These are phyloP conservation scores for Leptogaster cylindrica DNA, from an alignment of 2,888 invertebrate genomes.

Conservation along the genomic window DNA sequence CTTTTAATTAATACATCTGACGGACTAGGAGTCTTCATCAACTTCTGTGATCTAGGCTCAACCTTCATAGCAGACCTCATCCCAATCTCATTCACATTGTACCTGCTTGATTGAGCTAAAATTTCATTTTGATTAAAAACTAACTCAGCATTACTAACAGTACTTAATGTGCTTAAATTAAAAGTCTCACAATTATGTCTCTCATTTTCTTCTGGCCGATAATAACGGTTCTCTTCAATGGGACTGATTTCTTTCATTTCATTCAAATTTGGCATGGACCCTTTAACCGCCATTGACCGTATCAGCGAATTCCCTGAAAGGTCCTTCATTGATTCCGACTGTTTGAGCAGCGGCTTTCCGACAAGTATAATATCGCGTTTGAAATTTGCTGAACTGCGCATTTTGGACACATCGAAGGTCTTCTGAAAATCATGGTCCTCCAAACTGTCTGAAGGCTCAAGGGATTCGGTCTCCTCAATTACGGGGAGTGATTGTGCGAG, in stretches of 20 bases:
- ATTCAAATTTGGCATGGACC: conserved; percentile 62
- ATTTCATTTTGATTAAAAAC: conserved; percentile 60
- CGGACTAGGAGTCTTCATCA: conserved; percentile 2
- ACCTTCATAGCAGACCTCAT: not conserved
- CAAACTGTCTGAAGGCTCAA: not conserved
- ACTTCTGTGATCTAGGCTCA: too few species aligned
- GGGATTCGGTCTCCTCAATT: conserved; percentile 52
- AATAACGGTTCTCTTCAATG: conserved; percentile 61
- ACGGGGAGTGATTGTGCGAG: conserved; percentile 53
- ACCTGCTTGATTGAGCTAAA: conserved; percentile 60
- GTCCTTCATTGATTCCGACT: conserved; percentile 60
- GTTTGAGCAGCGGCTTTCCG: conserved; percentile 58
- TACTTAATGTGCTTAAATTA: conserved; percentile 51
- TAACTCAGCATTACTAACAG: conserved; percentile 53
- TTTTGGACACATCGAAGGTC: conserved; percentile 41
- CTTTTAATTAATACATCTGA: not conserved
- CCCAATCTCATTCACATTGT: conserved; percentile 57
- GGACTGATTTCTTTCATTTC: conserved; percentile 58
- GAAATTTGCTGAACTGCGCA: conserved; percentile 48
- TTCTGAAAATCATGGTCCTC: conserved; percentile 30
- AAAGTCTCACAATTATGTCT: conserved; percentile 51
- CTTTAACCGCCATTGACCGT: conserved; percentile 54
- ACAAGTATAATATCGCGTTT: conserved; percentile 57
- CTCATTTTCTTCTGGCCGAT: conserved; percentile 34
- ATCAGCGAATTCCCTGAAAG: conserved; percentile 54